Base-by-base conservation (phyloP, 2,888 invertebrate species). In the Glyphotaelius pellucidus region DNA sequence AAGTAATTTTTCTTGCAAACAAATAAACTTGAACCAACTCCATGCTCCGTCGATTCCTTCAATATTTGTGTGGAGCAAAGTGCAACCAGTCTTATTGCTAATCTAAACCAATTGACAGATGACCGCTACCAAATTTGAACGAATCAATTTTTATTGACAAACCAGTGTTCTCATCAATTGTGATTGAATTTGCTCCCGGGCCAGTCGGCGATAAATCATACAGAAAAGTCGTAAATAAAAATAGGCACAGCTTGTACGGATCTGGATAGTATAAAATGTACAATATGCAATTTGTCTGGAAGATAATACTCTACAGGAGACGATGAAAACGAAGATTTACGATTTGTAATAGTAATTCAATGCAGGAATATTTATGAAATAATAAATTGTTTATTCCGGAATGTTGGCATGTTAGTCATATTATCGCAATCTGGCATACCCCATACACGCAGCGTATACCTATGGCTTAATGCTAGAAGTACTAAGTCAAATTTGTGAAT, bases 121-220 rank as follows among this genome's bases (percentile, higher is more conserved):
- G 88, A 30, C 67, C 52, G 35, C 67, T 31, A 67, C 67, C 47
- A 88, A 88, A 52, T 67, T 79, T 30, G 38, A 88, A 11, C 88
- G 67, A 88, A 88, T 88, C 88, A 88, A 67, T 31, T 31, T 88
- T 88, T 88, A 88, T 88, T 88, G 67, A 52, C 79, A 88, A 47
- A 87, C 47, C 87, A 9, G 31, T 19, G 86, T 42, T 42, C 42
- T 25, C 42, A 42, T 86, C 25, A 86, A 15, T 25, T n/a, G 11
- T 86, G 35, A 86, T 86, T 86, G 86, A 42, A 86, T 86, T 86
- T 42, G 25, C 35, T 83, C 15, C 83, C 5, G 14, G 35, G 35
- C 15, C 35, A 25, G 25, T 9, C 67, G 67, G n/a, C 9, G 67
- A 67, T 67, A 67, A 25, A 67, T 67, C n/a, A 67, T 67, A 9